A percentile compares a stretch with the other conserved stretches of the same genome.
Evolutionary conservation across 2,113 vertebrate genomes (phyloP).

Genomic region (Syngnathoides biaculeatus): DNA sequence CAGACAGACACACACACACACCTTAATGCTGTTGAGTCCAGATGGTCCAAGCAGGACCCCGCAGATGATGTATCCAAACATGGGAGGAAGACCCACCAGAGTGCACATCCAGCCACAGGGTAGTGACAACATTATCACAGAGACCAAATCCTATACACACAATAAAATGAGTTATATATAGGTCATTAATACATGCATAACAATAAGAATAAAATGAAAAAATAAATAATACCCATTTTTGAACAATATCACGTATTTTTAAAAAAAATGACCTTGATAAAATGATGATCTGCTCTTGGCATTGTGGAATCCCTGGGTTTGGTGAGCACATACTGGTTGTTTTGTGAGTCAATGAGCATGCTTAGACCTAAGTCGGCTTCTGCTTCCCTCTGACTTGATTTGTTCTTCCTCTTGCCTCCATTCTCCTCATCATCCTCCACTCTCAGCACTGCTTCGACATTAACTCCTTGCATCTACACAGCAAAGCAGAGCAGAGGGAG

Average conservation of each 20-base stretch:
- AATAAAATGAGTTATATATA: background rate
- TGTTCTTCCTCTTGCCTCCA: conserved; percentile 81
- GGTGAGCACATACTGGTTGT: conserved; percentile 96
- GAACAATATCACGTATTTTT: background rate
- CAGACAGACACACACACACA: conserved; percentile 46
- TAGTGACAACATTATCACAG: conserved; percentile 88
- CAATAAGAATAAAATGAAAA: too few relatives aligned
- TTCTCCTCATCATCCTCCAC: conserved; percentile 91
- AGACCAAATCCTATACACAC: conserved; percentile 84
- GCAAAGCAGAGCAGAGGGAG: background rate
- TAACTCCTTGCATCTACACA: conserved; percentile 87
- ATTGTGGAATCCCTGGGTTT: conserved; percentile 94
- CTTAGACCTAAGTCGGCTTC: conserved; percentile 90
- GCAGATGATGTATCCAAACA: conserved; percentile 96
- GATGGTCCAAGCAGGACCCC: conserved; percentile 94
- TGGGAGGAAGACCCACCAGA: conserved; percentile 85
- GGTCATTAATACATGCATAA: background rate
- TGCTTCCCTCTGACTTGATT: conserved; percentile 75
- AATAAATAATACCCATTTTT: background rate
- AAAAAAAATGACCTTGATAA: conserved; percentile 83
- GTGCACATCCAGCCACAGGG: conserved; percentile 95
- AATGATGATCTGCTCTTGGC: conserved; percentile 90
- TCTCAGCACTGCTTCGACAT: conserved; percentile 92
- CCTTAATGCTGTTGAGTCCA: conserved; percentile 93
- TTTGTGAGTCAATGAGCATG: conserved; percentile 98